Evolutionary conservation across 2,113 vertebrate species (phyloP), one percentile per base, ranked within the genome.

Genomic region (Anolis carolinensis): DNA sequence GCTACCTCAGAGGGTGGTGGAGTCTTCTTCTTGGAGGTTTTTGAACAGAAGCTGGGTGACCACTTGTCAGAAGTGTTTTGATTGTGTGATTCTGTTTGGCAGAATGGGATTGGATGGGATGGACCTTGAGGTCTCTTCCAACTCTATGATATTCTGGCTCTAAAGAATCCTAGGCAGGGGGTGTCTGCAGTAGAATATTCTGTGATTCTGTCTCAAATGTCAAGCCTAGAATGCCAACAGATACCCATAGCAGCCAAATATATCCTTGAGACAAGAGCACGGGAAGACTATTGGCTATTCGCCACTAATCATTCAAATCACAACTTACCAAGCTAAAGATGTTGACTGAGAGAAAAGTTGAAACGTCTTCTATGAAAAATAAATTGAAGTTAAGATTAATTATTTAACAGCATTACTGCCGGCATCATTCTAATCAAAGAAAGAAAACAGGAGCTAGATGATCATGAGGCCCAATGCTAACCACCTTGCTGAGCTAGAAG

Each of bases 251-350:
- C 81, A 87, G 23, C 92, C 81, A 79, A 89, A 86, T 86, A 91
- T 93, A 82, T 34, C 30, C 44, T 71, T 95, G 94, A 94, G 48
- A 79, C 79, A 91, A 95, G 92, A 94, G 67, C 88, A 68, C 90
- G 90, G 82, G 72, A 89, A 72, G 68, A 91, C 27, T 72, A 81
- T 5, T 79, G 75, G 48, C 59, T 89, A 81, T 78, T 39, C 36
- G n/a, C 34, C 5, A 25, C 55, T 44, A 39, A 65, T 27, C 25
- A 39, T 44, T 63, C 13, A 87, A 90, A 74, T 36, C 27, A 80
- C 70, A 81, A n/a, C 7, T 75, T 14, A n/a, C 10, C 55, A 27
- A 16, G 82, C 67, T 88, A 34, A 89, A 90, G 86, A 70, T 81
- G 87, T 85, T 75, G 63, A 65, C 16, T 63, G 62, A 25, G 23